A percentile compares a stretch with the other conserved stretches of the same genome.
Conservation (phyloP, 2,797 vertebrate species). For the Pogonophryne albipinna region DNA sequence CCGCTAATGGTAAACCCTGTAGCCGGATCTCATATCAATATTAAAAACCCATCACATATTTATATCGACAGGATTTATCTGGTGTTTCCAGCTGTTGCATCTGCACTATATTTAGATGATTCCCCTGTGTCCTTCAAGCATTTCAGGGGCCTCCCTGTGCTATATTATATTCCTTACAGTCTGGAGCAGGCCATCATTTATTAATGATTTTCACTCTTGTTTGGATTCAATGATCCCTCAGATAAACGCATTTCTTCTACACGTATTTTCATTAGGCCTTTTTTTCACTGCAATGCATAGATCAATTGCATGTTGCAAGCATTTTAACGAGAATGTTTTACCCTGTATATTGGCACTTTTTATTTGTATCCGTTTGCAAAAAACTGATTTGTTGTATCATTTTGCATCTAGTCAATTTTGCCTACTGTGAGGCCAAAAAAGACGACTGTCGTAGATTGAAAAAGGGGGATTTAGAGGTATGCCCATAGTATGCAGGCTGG, state of each 20-base stretch:
- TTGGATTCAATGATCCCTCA: neutral
- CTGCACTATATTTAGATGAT: neutral
- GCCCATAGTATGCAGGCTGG: conserved; percentile 60
- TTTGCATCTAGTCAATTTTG: neutral
- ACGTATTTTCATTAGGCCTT: conserved; percentile 3
- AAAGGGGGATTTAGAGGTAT: conserved; percentile 58
- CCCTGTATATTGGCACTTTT: neutral
- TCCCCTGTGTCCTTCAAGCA: neutral
- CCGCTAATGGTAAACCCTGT: neutral
- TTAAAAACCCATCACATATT: neutral
- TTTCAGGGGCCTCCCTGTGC: neutral
- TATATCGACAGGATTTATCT: neutral
- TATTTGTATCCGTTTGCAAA: neutral
- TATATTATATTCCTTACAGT: neutral
- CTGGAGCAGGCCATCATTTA: neutral
- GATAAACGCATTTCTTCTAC: neutral
- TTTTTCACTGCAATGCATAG: neutral
- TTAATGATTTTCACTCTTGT: neutral
- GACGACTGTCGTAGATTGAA: conserved; percentile 5
- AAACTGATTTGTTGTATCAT: neutral
- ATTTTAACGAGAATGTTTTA: neutral
- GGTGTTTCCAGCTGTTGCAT: neutral
- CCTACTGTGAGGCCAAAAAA: neutral
- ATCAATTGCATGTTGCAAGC: neutral
- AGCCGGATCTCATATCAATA: neutral